These are phyloP conservation scores for Simalia tracyae DNA, from an alignment of 2,797 vertebrate genomes.

Conservation along the genomic window DNA sequence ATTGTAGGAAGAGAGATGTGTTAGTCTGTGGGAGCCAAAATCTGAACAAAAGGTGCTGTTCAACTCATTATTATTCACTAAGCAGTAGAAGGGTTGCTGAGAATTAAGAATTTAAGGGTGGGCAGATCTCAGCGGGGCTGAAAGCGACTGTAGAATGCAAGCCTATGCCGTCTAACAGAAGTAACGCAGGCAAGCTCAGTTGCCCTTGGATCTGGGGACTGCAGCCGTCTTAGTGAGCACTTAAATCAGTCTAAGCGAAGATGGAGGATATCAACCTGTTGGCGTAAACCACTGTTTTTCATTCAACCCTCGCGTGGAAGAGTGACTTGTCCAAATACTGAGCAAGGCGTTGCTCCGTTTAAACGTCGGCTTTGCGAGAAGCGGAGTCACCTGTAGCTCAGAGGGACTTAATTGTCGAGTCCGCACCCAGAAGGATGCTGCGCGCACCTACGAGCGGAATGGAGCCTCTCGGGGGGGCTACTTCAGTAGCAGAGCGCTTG, in stretches of 20 bases:
- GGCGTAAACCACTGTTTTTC: neutral
- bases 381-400: neutral
- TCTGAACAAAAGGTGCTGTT: neutral
- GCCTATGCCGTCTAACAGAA: neutral
- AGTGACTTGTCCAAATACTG: neutral
- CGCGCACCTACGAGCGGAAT: neutral
- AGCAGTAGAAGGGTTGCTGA: neutral
- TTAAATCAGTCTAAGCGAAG: neutral
- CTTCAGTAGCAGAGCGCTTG: neutral
- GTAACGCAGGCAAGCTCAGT: neutral
- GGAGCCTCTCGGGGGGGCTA: neutral
- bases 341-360: neutral
- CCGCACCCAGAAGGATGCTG: neutral
- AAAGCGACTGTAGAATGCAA: neutral
- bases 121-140: neutral
- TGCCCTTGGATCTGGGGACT: neutral
- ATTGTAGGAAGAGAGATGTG: neutral
- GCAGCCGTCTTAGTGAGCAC: neutral
- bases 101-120: neutral
- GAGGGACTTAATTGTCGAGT: neutral
- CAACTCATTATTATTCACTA: neutral
- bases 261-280: neutral
- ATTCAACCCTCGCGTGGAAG: neutral
- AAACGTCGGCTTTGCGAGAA: neutral
- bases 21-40: neutral